Percentiles rank a stretch among this genome's conserved stretches.
Conservation (phyloP, 2,797 vertebrate species). For the Brotogeris chrysoptera region DNA sequence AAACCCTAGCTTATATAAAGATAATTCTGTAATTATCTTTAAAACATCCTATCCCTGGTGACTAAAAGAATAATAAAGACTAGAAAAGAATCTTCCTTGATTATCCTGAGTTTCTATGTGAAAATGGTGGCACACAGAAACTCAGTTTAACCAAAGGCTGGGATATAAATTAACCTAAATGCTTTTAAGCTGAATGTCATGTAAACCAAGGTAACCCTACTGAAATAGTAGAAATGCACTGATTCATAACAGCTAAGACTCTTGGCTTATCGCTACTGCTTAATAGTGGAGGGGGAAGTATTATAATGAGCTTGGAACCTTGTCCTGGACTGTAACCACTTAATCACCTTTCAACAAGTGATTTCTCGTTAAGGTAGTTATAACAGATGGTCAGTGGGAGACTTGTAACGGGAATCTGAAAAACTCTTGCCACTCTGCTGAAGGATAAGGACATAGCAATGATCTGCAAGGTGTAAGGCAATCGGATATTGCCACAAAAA, state of each 20-base stretch:
- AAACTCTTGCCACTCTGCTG: neutral
- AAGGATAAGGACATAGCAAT: neutral
- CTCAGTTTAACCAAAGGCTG: neutral
- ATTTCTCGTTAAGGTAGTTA: constrained; percentile 5
- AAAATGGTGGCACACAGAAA: neutral
- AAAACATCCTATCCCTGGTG: neutral
- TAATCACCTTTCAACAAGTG: constrained; percentile 46
- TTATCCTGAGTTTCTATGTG: neutral
- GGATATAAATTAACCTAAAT: neutral
- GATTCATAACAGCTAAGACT: neutral
- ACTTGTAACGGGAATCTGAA: neutral
- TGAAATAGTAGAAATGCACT: neutral
- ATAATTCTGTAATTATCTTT: neutral
- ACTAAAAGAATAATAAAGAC: neutral
- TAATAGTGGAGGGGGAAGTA: neutral
- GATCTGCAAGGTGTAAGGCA: constrained; percentile 14
- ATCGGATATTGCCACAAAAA: neutral
- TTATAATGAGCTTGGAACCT: constrained; percentile 19
- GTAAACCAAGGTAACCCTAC: neutral
- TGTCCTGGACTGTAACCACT: neutral
- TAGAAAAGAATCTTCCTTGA: neutral
- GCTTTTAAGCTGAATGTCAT: neutral
- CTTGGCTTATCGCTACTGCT: neutral
- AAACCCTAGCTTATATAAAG: neutral
- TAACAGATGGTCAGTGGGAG: neutral